Evolutionary conservation across 2,888 invertebrate species (phyloP).

Genomic region (Hermaeophaga mercurialis): DNA sequence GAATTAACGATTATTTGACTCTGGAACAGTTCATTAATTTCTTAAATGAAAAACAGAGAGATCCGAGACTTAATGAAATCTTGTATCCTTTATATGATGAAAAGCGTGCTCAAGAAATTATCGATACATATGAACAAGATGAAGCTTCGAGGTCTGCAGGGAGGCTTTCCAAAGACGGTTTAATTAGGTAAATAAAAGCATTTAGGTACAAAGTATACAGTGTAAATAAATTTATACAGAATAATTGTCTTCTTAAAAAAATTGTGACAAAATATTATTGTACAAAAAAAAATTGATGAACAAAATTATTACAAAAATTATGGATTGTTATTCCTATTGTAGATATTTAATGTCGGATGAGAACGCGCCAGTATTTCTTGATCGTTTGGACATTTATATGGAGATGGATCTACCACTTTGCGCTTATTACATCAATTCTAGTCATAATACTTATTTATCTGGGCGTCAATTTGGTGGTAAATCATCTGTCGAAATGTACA

Average conservation of each 20-base stretch:
- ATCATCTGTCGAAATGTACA: conserved; percentile 98
- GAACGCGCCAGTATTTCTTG: conserved; percentile 98
- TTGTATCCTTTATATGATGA: conserved; percentile 96
- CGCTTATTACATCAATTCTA: conserved; percentile 99
- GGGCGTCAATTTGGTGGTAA: conserved; percentile 98
- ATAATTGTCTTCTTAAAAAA: neutral
- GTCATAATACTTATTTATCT: conserved; percentile 92
- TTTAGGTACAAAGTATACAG: too few species aligned
- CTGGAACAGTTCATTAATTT: conserved; percentile 89
- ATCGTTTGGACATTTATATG: conserved; percentile 95
- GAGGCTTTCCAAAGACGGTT: conserved; percentile 90
- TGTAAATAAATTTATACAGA: too few species aligned
- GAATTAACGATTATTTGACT: conserved; percentile 85
- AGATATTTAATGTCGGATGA: conserved; percentile 98
- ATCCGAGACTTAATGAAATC: conserved; percentile 98
- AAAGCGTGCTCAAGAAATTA: conserved; percentile 90
- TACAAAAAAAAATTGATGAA: too few species aligned
- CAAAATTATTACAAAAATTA: too few species aligned
- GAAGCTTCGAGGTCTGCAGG: conserved; percentile 74
- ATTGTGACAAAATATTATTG: neutral
- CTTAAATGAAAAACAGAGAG: conserved; percentile 96
- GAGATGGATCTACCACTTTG: conserved; percentile 99
- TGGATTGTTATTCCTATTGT: conserved; percentile 26
- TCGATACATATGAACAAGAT: conserved; percentile 89
- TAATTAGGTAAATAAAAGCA: conserved; percentile 69